These are phyloP conservation scores for Mormyrops attenuatus DNA, from an alignment of 2,797 vertebrate species.

Conservation along the genomic window DNA sequence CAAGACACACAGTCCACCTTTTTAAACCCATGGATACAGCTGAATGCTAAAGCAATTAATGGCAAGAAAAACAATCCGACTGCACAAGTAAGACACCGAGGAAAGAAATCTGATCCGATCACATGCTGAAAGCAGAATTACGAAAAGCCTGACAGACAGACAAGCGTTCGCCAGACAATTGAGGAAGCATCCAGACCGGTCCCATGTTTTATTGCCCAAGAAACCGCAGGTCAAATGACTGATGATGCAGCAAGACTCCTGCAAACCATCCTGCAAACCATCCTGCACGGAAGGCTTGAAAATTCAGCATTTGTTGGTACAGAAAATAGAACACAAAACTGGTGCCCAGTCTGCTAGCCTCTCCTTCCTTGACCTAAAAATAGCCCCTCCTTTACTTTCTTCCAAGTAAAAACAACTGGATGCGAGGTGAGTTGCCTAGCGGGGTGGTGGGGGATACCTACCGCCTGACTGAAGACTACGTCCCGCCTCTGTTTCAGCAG, in stretches of 20 bases:
- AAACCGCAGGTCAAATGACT: background rate
- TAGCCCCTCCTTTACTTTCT: background rate
- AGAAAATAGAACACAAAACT: background rate
- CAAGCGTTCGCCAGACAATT: background rate
- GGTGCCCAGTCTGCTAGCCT: background rate
- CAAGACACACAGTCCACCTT: background rate
- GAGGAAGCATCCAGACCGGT: background rate
- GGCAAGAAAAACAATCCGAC: background rate
- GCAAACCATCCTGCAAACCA: background rate
- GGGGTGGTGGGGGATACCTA: conserved; percentile 53
- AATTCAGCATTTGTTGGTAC: background rate
- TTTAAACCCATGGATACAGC: background rate
- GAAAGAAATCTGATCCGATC: background rate
- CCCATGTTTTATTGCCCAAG: background rate
- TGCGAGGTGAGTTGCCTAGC: background rate
- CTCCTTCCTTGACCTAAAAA: background rate
- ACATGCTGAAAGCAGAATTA: background rate
- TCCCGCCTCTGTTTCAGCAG: conserved; percentile 86
- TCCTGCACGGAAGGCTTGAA: background rate
- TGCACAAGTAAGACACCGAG: background rate
- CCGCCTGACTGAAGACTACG: conserved; percentile 93
- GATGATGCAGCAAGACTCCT: background rate
- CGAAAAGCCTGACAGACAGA: background rate
- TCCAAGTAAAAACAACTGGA: background rate
- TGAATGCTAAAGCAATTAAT: background rate